Base-by-base conservation (phyloP, 2,797 vertebrate species). In the Synanceia verrucosa region DNA sequence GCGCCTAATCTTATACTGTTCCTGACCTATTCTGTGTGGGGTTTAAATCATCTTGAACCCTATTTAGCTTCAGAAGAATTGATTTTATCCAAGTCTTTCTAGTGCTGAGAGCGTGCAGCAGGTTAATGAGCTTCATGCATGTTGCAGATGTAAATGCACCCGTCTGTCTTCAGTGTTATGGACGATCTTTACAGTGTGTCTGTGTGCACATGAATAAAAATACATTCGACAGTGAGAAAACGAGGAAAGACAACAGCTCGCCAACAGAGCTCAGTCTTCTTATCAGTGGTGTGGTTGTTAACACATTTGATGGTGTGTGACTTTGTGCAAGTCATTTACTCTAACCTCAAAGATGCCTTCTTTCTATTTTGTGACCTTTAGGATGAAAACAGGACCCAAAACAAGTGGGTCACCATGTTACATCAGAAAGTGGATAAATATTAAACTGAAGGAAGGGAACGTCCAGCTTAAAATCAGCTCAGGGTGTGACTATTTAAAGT, bases 211-310 rank as follows among this genome's bases (percentile, higher is more conserved):
- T 37, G 8, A 6, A 60, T 74, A 76, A 18, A 18, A 78, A 73
- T 24, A 39, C 36, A 56, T 55, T 69, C 58, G 60, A 37, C 65
- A 43, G 61, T 57, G 36, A 71, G 19, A 81, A 74, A 64, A 78
- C 57, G 4, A 39, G 82, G 68, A 79, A 79, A 86, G 67, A 23
- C 57, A 26, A 55, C 41, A 65, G 46, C 36, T 52, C 66, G 73
- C 69, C 19, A 55, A 51, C 43, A 61, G 59, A 39, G 44, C n/a
- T 23, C 56, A 52, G 36, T 37, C 21, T 11, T 82, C 79, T 89
- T 88, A 86, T 86, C 83, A 82, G 85, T 56, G 77, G 70, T 57
- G 68, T 68, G 79, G 46, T 60, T 81, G 73, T 55, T 14, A 86
- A 78, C 62, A 81, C 57, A 60, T 70, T 61, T 78, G 68, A 70